Conservation (phyloP, 64 coral and sea anemone species). For the Trachythela sp. region DNA sequence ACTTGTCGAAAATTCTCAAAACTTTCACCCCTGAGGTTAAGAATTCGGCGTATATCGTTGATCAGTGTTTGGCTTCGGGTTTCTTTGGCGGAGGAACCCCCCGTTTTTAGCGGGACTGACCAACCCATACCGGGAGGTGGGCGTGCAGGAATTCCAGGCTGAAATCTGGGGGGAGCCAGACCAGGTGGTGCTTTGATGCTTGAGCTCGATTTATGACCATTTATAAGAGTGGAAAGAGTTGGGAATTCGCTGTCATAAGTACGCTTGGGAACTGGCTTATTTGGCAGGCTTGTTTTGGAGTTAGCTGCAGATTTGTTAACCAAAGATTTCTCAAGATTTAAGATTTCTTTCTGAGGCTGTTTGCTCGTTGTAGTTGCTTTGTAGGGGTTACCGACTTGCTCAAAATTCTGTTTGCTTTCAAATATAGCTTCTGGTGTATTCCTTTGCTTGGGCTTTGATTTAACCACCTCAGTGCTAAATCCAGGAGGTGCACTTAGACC, state of each 20-base stretch:
- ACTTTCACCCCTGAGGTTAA: slow-evolving; percentile 58
- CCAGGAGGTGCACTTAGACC: neutral
- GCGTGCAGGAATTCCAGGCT: neutral
- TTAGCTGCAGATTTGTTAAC: neutral
- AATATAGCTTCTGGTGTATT: neutral
- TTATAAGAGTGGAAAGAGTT: neutral
- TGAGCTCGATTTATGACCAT: neutral
- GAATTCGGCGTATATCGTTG: slow-evolving; percentile 57
- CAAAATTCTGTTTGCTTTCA: neutral
- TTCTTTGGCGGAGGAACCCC: neutral
- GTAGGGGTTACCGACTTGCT: neutral
- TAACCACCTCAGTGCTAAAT: neutral
- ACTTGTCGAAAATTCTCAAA: slow-evolving; percentile 80
- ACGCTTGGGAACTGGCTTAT: neutral
- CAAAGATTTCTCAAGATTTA: neutral
- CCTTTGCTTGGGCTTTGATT: neutral
- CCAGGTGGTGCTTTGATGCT: neutral
- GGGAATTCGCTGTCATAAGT: neutral
- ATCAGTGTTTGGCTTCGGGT: slow-evolving; percentile 71
- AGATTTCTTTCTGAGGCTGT: neutral
- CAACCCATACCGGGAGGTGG: neutral
- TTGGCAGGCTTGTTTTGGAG: neutral
- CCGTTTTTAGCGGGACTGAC: slow-evolving; percentile 10
- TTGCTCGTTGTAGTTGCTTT: neutral
- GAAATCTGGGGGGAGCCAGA: neutral